Evolutionary conservation across 2,888 invertebrate species (phyloP).

Genomic region (Odontomyia ornata): DNA sequence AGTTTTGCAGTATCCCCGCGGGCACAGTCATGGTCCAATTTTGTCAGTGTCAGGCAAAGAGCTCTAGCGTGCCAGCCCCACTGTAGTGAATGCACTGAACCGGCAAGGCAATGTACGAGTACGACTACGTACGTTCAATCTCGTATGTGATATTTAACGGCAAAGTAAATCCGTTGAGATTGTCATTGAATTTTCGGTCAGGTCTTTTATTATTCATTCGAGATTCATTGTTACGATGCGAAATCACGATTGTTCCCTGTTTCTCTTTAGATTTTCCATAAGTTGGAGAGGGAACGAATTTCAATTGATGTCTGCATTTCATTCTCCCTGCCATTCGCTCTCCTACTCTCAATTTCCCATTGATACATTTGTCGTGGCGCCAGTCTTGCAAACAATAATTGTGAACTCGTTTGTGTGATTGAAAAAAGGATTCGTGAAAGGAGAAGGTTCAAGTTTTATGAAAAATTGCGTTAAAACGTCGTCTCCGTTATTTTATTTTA

Average conservation of each 20-base stretch:
- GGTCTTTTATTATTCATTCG: constrained; percentile 23
- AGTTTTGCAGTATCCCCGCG: not conserved
- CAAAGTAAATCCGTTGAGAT: constrained; percentile 33
- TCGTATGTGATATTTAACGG: constrained; percentile 30
- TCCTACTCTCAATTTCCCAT: not conserved
- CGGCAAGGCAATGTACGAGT: not conserved
- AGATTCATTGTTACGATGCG: not conserved
- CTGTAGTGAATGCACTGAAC: not conserved
- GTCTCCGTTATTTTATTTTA: no score
- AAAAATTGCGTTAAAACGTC: no score
- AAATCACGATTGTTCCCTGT: constrained; percentile 13
- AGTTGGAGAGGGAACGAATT: no score
- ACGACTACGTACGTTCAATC: not conserved
- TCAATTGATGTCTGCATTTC: no score
- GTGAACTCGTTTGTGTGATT: not conserved
- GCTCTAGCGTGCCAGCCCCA: no score
- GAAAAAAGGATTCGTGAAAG: not conserved
- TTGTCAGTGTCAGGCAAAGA: not conserved
- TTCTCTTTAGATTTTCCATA: not conserved
- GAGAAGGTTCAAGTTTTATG: no score
- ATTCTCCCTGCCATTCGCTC: not conserved
- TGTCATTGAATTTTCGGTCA: constrained; percentile 31
- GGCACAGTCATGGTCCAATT: not conserved
- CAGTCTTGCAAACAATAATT: not conserved
- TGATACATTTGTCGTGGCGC: not conserved